Conservation (phyloP, 2,797 vertebrate species). For the Stomatorhinus walkeri region DNA sequence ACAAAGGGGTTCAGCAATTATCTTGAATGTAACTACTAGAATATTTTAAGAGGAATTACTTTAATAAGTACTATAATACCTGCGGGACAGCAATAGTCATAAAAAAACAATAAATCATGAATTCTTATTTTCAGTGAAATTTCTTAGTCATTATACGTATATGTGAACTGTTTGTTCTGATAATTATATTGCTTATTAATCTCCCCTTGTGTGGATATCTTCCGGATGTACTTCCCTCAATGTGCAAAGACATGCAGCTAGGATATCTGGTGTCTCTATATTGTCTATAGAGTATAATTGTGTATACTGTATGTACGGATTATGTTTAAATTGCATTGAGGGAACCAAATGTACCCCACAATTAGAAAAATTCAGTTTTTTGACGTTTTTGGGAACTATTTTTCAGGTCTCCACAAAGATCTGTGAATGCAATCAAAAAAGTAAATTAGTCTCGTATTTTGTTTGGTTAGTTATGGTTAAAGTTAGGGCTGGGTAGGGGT, state of each 20-base stretch:
- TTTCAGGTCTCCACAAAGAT: background rate
- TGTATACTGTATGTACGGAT: background rate
- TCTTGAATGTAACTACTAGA: background rate
- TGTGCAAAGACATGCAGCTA: background rate
- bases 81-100: background rate
- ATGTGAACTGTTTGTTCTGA: background rate
- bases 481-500: background rate
- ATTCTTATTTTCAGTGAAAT: background rate
- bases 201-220: background rate
- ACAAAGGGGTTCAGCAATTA: background rate
- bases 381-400: background rate
- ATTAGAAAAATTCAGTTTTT: background rate
- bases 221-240: background rate
- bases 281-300: background rate
- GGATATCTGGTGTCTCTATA: background rate
- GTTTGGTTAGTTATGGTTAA: background rate
- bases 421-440: background rate
- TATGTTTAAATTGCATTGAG: background rate
- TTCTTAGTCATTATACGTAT: background rate
- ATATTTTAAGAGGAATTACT: background rate
- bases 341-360: background rate
- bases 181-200: background rate
- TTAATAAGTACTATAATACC: background rate
- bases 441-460: background rate
- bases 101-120: background rate